Base-by-base conservation (phyloP, 92 coral and sea anemone species). In the Palythoa grandis region DNA sequence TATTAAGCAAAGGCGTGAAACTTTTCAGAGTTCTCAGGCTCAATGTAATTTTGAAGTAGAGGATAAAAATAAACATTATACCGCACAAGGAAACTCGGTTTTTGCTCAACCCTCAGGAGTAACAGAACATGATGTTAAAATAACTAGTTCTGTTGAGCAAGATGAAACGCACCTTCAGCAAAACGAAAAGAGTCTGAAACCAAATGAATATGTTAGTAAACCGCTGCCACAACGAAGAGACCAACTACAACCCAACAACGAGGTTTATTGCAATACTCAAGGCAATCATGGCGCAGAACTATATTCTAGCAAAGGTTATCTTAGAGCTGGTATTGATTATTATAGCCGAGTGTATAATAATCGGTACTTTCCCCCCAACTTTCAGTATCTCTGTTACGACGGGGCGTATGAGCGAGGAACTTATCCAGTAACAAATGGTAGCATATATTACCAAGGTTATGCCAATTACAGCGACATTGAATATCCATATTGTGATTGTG, bases 401-500 rank as follows among this genome's bases (percentile, higher is more conserved):
- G 60, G 58, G 0, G 5, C 7, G 54, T 70, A 48, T 11, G 85
- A 67, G 16, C 43, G 57, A 20, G 52, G 57, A 20, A 38, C 3
- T 40, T 79, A 65, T 65, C 73, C 58, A 12, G 20, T 22, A 12
- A 20, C 56, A 19, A 78, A 39, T 60, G 68, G n/a, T 17, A 56
- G 52, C 47, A 37, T n/a, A 24, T n/a, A 66, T 37, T 50, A 65
- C 22, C 74, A 73, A 15, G 60, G 47, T 65, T 65, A 80, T 66
- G 43, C 22, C 47, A 66, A 22, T 10, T 80, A 47, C 25, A 19
- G 85, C 6, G 85, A 80, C 19, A 19, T 15, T 11, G 56, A 80
- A 43, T 43, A 43, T 29, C 58, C 52, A n/a, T 65, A 48, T 50
- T 80, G 85, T 43, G 84, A 79, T 13, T 80, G 85, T 80, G 85